Base-by-base conservation (phyloP, 1,140 invertebrate species). In the Diorhabda sublineata region DNA sequence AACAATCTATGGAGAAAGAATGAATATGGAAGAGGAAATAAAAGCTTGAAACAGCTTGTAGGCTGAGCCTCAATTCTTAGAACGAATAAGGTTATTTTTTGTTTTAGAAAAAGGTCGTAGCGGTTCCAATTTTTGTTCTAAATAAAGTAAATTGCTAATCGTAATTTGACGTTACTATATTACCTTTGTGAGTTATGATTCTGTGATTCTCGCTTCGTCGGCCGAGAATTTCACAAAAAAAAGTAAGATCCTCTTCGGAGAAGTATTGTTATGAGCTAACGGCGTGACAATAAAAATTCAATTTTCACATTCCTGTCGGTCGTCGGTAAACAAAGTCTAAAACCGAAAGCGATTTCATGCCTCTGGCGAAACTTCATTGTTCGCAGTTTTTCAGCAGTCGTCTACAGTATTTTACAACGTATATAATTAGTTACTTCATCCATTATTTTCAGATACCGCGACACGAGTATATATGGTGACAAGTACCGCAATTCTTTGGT, bases 201-300 rank as follows among this genome's bases (percentile, higher is more conserved):
- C 69, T 57, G 42, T 44, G 65, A 47, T 26, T 61, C 58, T 67
- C 58, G 42, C 58, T 45, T 52, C 65, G 11, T 41, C 58, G 65
- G 52, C 52, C 64, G 64, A 67, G 42, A 41, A 47, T 67, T n/a
- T 44, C 64, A 58, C 56, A 62, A 67, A 71, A 69, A 26, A 26
- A 71, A 69, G 44, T 45, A 44, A 42, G 58, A 45, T 42, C 11
- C 8, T 60, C 42, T 67, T 67, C 65, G 65, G 58, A 47, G 47
- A 64, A 68, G 59, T 52, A 68, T 68, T 68, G 70, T 71, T 71
- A 66, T 66, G 70, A 71, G 64, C 64, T 64, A 69, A 56, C 66
- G 71, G 70, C 73, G 73, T 73, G 75, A 76, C 73, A 73, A 76
- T 75, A 77, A 76, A 77, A 77, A 76, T 77, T 70, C 74, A 74